These are phyloP conservation scores for Clamator glandarius DNA, from an alignment of 2,797 vertebrate genomes.

Conservation along the genomic window DNA sequence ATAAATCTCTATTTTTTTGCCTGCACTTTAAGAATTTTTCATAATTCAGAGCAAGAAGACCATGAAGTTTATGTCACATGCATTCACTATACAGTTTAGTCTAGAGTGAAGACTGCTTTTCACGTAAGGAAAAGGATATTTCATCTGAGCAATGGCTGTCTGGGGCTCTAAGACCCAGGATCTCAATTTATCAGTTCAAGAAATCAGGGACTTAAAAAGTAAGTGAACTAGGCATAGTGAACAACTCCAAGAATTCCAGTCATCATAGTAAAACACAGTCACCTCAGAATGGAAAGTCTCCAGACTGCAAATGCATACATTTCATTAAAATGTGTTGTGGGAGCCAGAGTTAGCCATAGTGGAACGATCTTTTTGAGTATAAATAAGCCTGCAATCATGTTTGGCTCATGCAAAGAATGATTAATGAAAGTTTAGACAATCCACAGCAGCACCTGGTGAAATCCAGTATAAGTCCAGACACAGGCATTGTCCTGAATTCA, in stretches of 20 bases:
- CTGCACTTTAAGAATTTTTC: background rate
- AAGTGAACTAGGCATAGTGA: background rate
- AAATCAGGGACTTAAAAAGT: background rate
- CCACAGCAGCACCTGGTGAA: constrained; percentile 37
- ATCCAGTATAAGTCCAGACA: background rate
- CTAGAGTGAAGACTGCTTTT: background rate
- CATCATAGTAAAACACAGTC: background rate
- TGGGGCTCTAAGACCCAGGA: background rate
- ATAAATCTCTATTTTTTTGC: background rate
- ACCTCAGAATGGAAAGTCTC: background rate
- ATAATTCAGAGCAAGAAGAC: background rate
- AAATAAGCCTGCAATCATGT: background rate
- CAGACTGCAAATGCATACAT: background rate
- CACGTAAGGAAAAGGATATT: background rate
- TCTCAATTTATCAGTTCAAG: background rate
- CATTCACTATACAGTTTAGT: background rate
- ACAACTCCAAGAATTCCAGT: background rate
- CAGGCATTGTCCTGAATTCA: constrained; percentile 14
- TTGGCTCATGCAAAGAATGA: background rate
- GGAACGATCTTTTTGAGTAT: background rate
- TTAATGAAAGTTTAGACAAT: constrained; percentile 21
- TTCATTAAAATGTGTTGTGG: background rate
- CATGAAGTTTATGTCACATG: background rate
- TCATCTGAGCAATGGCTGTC: background rate
- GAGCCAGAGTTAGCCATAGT: background rate